Evolutionary conservation across 1,140 invertebrate species (phyloP).

Genomic region (Sinella curviseta): DNA sequence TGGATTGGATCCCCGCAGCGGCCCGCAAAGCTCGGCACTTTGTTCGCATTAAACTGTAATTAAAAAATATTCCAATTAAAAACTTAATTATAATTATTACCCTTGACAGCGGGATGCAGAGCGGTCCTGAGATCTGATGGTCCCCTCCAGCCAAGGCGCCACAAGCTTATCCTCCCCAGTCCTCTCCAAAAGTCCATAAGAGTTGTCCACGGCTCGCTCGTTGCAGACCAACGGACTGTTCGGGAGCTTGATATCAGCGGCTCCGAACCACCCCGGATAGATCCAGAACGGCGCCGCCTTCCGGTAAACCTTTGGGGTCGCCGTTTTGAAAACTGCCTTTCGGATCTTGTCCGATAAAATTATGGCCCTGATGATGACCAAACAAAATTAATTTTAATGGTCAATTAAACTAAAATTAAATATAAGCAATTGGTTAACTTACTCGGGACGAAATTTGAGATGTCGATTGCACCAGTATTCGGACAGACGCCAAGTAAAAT

Average conservation of each 20-base stretch:
- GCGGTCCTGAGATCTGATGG: no score
- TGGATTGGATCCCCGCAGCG: background rate
- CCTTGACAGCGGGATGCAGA: no score
- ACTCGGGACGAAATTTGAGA: background rate
- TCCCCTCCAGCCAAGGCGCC: no score
- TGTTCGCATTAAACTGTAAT: background rate
- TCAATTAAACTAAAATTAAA: background rate
- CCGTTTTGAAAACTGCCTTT: background rate
- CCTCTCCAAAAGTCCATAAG: background rate
- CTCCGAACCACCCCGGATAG: background rate
- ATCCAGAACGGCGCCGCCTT: background rate
- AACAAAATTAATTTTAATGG: background rate
- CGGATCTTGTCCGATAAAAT: background rate
- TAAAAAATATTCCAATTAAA: no score
- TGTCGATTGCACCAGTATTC: background rate
- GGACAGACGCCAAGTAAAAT: background rate
- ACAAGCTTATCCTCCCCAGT: background rate
- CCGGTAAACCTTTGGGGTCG: background rate
- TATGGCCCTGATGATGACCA: background rate
- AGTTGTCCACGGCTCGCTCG: background rate
- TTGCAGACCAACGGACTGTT: background rate
- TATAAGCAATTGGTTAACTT: background rate
- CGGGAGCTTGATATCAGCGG: background rate
- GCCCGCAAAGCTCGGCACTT: background rate
- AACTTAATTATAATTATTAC: no score